A percentile compares a stretch with the other conserved stretches of the same genome.
Conservation (phyloP, 2,113 vertebrate species). For the Alethe castanea region DNA sequence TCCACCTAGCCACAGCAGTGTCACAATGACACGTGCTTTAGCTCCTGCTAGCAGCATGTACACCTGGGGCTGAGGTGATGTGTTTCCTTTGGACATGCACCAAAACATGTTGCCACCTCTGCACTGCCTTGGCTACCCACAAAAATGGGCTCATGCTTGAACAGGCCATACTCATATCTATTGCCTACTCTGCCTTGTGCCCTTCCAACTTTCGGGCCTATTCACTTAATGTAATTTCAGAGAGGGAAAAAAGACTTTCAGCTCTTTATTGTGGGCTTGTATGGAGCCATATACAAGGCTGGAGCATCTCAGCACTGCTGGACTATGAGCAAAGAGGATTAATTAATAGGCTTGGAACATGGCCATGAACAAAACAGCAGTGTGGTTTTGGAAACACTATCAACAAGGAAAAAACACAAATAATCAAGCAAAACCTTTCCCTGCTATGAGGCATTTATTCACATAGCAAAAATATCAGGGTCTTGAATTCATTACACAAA, state of each 20-base stretch:
- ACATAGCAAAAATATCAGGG: not conserved
- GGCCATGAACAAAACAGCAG: not conserved
- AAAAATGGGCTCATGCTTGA: not conserved
- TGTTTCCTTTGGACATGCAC: not conserved
- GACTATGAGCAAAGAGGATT: not conserved
- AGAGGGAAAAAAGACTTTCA: not conserved
- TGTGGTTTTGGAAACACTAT: not conserved
- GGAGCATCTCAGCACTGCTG: not conserved
- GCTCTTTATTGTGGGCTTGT: not conserved
- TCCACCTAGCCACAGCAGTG: not conserved
- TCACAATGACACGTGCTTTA: not conserved
- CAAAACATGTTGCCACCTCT: accelerated
- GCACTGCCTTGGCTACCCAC: not conserved
- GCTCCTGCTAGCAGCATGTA: not conserved
- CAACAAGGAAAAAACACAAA: not conserved
- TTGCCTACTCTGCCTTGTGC: not conserved
- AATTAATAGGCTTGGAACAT: not conserved
- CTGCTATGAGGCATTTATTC: not conserved
- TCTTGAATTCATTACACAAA: not conserved
- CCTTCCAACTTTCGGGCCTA: not conserved
- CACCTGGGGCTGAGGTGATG: not conserved
- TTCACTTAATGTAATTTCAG: not conserved
- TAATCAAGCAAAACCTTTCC: not conserved
- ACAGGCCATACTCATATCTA: not conserved
- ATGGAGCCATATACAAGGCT: not conserved